Base-by-base conservation (phyloP, 2,113 vertebrate species). In the Forbesichthys agassizii region DNA sequence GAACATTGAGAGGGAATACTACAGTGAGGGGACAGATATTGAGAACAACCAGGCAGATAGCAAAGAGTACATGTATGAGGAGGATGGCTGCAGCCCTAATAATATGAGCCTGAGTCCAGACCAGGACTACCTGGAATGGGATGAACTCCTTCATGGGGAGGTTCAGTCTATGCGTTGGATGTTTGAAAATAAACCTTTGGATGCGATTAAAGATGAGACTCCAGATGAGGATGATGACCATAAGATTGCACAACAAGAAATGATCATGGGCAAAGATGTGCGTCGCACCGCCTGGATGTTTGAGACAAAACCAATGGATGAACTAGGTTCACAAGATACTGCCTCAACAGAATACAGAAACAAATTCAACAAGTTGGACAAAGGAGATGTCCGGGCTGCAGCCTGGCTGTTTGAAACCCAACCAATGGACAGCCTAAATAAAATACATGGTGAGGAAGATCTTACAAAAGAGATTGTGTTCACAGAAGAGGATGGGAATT, bases 261-360 rank as follows among this genome's bases (percentile, higher is more conserved):
- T 91, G 9, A 93, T 92, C 83, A 81, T 92, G 51, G 90, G 91
- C 53, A 93, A 93, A 55, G 94, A 95, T 65, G 93, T 94, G 61
- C 94, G 92, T 64, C 92, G 90, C 11, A 93, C 92, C 20, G 90
- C 93, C 5, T 95, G 94, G 92, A 94, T 95, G 94, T 95, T 98
- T 91, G 95, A 97, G 91, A 94, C 87, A 1, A 93, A 95, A 53
- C 90, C 92, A 9, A 93, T 93, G 8, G 94, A 93, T 65, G 57
- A 68, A 9, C 71, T 93, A n/a, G 62, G 81, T 1, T 61, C 80
- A 51, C 73, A 66, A 74, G 83, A 88, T 61, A 68, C 75, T 16
- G 77, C 49, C 36, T 88, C 75, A 3, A 63, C 80, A 71, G 88
- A 89, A 81, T 87, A 78, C 46, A 84, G 67, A 61, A 89, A 90